Evolutionary conservation across 2,888 invertebrate genomes (phyloP).

Genomic region (Drosophila acutilabella): DNA sequence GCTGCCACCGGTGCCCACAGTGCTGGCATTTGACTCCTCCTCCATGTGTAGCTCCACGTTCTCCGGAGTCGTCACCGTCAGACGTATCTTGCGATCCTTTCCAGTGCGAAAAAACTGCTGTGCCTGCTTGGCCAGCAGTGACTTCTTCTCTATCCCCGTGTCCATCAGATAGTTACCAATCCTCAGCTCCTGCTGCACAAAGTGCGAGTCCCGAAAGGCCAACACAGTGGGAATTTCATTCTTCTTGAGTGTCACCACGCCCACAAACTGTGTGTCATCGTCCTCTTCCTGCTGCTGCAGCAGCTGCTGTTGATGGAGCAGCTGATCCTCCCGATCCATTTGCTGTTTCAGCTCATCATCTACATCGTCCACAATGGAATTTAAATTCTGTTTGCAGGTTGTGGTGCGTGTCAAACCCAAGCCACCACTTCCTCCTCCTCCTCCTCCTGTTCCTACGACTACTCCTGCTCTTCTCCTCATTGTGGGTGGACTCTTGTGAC

Average conservation of each 20-base stretch:
- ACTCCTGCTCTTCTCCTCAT: constrained; percentile 26
- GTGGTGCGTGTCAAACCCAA: constrained; percentile 77
- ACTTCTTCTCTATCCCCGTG: constrained; percentile 84
- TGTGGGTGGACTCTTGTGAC: constrained; percentile 62
- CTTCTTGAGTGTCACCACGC: constrained; percentile 73
- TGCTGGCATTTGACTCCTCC: constrained; percentile 69
- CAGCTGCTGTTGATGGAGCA: constrained; percentile 28
- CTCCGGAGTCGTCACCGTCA: constrained; percentile 84
- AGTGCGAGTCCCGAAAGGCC: constrained; percentile 84
- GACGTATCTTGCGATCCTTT: constrained; percentile 77
- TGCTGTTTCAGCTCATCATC: constrained; percentile 25
- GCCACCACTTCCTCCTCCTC: constrained; percentile 1
- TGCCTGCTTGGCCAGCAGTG: constrained; percentile 66
- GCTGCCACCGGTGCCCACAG: constrained; percentile 59
- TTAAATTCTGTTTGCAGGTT: constrained; percentile 83
- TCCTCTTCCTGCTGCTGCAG: constrained; percentile 15
- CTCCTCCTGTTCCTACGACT: not conserved
- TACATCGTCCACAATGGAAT: constrained; percentile 62
- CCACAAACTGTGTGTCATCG: constrained; percentile 58
- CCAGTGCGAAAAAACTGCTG: constrained; percentile 61
- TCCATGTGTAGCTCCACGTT: constrained; percentile 82
- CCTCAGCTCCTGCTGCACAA: constrained; percentile 84
- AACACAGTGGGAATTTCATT: constrained; percentile 85
- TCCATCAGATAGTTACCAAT: constrained; percentile 85
- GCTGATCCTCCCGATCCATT: constrained; percentile 17